Evolutionary conservation across 2,888 invertebrate species (phyloP), one percentile per base, ranked within the genome.

Genomic region (Drosophila prolongata): DNA sequence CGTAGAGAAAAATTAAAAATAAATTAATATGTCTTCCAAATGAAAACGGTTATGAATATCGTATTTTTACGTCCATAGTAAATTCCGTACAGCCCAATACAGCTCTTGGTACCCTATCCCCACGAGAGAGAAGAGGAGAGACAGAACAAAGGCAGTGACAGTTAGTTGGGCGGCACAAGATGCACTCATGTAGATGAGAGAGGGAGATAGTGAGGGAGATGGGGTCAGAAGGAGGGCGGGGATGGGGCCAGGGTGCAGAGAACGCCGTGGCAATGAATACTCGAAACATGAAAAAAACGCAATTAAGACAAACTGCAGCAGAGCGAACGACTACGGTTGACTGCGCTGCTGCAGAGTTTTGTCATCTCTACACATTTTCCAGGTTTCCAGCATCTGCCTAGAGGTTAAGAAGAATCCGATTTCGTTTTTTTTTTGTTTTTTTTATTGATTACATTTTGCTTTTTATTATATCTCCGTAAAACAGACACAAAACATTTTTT

Each of bases 281-380:
- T 34, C 47, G 11, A 34, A 35, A 53, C 66, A 66, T 24, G 10
- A 46, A 38, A 47, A 47, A 54, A 65, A 66, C 67, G 53, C 53
- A 67, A 52, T 53, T 62, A 62, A 49, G 62, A 53, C 44, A 52
- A 52, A 65, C 42, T 65, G 64, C 67, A 66, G 66, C 49, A 37
- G 37, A 66, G 66, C 30, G 24, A 50, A 43, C 64, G 24, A 34
- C 47, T 43, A 35, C 10, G 47, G 34, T 34, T 62, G 62, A 42
- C 30, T 58, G 38, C 56, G 57, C 55, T 56, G 55, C 57, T 54
- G 57, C 58, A 56, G 57, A 58, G 58, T 34, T 40, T 40, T 56
- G 38, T 55, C 56, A 58, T 27, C 37, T 53, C 37, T 35, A n/a
- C 34, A 35, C 16, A 14, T 4, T 38, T 49, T 35, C 35, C 35